These are phyloP conservation scores for Lamellibrachia columna DNA, from an alignment of 2,888 invertebrate genomes.

Conservation along the genomic window DNA sequence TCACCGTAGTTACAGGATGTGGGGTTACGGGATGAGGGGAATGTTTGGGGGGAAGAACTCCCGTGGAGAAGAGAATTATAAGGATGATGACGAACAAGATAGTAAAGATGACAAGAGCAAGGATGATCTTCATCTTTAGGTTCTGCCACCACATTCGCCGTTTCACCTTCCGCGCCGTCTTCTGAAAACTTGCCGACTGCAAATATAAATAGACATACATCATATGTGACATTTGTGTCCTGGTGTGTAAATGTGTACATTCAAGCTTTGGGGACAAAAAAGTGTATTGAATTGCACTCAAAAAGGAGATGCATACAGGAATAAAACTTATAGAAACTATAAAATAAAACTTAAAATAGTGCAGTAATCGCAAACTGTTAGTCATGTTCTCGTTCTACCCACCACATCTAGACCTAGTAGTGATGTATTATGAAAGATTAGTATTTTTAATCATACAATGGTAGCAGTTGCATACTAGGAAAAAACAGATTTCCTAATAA, in stretches of 20 bases:
- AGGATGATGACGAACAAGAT: constrained; percentile 57
- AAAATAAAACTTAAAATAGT: background rate
- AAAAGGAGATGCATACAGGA: background rate
- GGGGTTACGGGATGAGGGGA: constrained; percentile 19
- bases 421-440: too few species aligned
- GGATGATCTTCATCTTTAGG: constrained; percentile 62
- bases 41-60: constrained; percentile 50
- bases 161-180: constrained; percentile 56
- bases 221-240: background rate
- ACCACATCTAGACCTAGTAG: too few species aligned
- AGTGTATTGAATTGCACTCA: background rate
- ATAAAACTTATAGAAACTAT: too few species aligned
- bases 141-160: constrained; percentile 65
- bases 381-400: too few species aligned
- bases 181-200: constrained; percentile 60
- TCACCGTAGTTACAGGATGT: background rate
- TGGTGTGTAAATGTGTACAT: background rate
- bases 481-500: too few species aligned
- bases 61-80: constrained; percentile 58
- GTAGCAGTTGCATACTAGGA: too few species aligned
- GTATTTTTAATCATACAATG: too few species aligned
- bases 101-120: constrained; percentile 53
- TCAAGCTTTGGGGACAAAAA: background rate
- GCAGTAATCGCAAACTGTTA: background rate
- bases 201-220: constrained; percentile 27